Evolutionary conservation across 2,113 vertebrate species (phyloP).

Genomic region (Nerophis ophidion): DNA sequence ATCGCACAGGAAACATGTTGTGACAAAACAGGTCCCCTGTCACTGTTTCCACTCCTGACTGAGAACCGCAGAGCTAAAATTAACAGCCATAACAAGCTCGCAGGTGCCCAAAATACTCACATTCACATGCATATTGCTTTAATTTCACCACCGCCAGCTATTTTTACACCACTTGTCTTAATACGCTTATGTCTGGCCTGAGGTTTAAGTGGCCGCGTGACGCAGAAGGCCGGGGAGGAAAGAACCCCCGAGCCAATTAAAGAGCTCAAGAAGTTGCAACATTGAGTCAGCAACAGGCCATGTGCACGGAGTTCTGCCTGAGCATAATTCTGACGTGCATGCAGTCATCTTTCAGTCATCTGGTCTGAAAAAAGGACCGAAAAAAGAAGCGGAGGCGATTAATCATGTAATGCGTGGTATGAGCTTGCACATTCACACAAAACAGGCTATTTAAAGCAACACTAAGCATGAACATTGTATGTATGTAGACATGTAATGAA

Average conservation of each 20-base stretch:
- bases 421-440: not conserved
- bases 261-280: constrained; percentile 19
- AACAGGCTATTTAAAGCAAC: constrained; percentile 1
- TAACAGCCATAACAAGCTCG: constrained; percentile 71
- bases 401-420: not conserved
- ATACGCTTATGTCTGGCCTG: constrained; percentile 60
- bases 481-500: too few species aligned
- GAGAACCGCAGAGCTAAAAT: constrained; percentile 70
- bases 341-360: constrained; percentile 12
- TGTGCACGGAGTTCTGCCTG: not conserved
- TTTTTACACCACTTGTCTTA: constrained; percentile 58
- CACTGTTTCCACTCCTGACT: constrained; percentile 75
- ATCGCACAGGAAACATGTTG: constrained; percentile 72
- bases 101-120: constrained; percentile 67
- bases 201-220: constrained; percentile 56
- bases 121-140: constrained; percentile 53
- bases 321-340: constrained; percentile 11
- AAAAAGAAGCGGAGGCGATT: not conserved
- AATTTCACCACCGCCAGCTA: constrained; percentile 57
- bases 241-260: constrained; percentile 61
- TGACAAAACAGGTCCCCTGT: constrained; percentile 73
- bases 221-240: constrained; percentile 47
- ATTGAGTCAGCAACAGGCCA: constrained; percentile 1
- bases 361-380: not conserved
- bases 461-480: too few species aligned